Evolutionary conservation across 2,797 vertebrate species (phyloP), one percentile per base, ranked within the genome.

Genomic region (Sebastes kiyomatsui): DNA sequence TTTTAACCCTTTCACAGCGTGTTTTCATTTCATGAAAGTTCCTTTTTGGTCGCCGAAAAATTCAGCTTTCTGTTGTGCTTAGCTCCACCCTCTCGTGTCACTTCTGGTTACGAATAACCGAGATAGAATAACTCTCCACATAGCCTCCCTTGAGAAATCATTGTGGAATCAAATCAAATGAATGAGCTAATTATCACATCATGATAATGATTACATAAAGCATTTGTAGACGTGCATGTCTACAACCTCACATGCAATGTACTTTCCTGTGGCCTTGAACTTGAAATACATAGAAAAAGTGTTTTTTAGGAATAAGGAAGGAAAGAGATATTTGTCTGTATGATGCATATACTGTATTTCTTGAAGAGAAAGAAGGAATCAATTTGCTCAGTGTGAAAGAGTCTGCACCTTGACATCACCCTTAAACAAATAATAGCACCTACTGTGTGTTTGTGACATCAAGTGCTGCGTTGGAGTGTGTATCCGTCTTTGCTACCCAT

Each of bases 391-490:
- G 5, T 27, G 30, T 32, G 14, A 54, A 60, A 5, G 25, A 25
- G 20, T 30, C 38, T 79, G 42, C 5, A 61, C 27, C 54, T 38
- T 75, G 67, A 69, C 16, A 38, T 23, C 20, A n/a, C 33, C 54
- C 16, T 28, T 54, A 52, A 55, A 60, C 32, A n/a, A 61, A 76
- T 58, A 61, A 32, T 22, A 22, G 18, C 32, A 28, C 27, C 38
- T 38, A 3, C 62, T 60, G 55, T 55, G 28, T 56, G 33, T 72
- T 7, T 64, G 67, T 65, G 60, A 59, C 42, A 72, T 67, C 8
- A 62, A 62, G 35, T 5, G 6, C 58, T 66, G 10, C 46, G 25
- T 55, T 16, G 0, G 7, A 6, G 32, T 68, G 46, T 30, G 46
- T 62, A 6, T 61, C 7, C 4, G 16, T 56, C 55, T 38, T 8